These are phyloP conservation scores for Epinotia ramella DNA, from an alignment of 2,888 invertebrate genomes.

Conservation along the genomic window DNA sequence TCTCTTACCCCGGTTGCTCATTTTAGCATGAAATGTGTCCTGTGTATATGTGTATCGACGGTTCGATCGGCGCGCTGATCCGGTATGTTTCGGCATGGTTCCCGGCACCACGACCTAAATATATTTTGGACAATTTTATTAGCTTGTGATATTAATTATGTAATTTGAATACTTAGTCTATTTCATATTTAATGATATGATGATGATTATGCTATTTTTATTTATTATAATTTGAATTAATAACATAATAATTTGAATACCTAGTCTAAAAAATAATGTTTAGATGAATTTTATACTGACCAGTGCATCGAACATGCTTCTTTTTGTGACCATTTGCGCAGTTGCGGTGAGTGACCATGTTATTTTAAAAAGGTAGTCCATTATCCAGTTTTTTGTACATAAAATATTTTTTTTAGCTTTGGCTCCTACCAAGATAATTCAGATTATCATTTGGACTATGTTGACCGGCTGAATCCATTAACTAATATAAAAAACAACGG, in stretches of 20 bases:
- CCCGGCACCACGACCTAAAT: constrained; percentile 19
- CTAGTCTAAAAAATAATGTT: too few species aligned
- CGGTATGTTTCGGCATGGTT: constrained; percentile 16
- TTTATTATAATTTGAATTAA: too few species aligned
- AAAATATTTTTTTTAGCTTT: too few species aligned
- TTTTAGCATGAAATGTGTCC: constrained; percentile 11
- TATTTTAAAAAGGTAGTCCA: not conserved
- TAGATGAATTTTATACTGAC: too few species aligned
- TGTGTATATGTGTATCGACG: constrained; percentile 10
- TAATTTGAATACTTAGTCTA: too few species aligned
- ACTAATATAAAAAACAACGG: too few species aligned
- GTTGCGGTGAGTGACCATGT: constrained; percentile 65
- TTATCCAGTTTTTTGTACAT: not conserved
- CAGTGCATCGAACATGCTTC: constrained; percentile 70
- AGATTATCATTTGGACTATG: not conserved
- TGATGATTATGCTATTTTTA: too few species aligned
- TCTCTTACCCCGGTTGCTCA: not conserved
- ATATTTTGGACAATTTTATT: too few species aligned
- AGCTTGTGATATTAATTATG: too few species aligned
- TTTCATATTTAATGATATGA: too few species aligned
- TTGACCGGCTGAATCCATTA: too few species aligned
- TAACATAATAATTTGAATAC: too few species aligned
- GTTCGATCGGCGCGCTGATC: not conserved
- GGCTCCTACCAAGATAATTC: not conserved
- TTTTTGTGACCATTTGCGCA: constrained; percentile 67